Conservation (phyloP, 2,888 invertebrate species). For the Drosophila multiciliata region DNA sequence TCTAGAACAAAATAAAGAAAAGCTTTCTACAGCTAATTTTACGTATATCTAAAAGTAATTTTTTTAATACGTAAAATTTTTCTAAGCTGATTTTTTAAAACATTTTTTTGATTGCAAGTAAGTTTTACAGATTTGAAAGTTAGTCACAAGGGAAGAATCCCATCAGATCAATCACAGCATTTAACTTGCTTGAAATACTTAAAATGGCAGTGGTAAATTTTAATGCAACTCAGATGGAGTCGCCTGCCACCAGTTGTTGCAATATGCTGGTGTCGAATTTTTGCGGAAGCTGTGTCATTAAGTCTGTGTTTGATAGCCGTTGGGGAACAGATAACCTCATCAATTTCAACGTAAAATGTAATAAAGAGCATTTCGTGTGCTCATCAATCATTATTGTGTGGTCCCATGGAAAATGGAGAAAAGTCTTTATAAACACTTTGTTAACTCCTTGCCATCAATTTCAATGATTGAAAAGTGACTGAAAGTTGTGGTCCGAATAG, state of each 20-base stretch:
- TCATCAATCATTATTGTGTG: background rate
- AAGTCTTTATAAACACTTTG: background rate
- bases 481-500: background rate
- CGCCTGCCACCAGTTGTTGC: background rate
- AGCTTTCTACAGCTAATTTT: background rate
- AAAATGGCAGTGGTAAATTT: background rate
- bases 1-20: background rate
- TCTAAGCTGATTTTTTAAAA: background rate
- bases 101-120: background rate
- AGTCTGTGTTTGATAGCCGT: background rate
- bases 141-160: background rate
- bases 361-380: background rate
- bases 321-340: background rate
- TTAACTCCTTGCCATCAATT: background rate
- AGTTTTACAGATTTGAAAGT: background rate
- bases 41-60: background rate
- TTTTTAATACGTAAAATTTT: background rate
- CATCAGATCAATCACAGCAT: background rate
- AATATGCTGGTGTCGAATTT: background rate
- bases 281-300: background rate
- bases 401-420: background rate
- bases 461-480: background rate
- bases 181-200: background rate
- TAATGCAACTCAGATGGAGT: background rate
- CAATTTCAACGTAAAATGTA: background rate